These are phyloP conservation scores for Takifugu ocellatus DNA, from an alignment of 2,797 vertebrate species.

Conservation along the genomic window DNA sequence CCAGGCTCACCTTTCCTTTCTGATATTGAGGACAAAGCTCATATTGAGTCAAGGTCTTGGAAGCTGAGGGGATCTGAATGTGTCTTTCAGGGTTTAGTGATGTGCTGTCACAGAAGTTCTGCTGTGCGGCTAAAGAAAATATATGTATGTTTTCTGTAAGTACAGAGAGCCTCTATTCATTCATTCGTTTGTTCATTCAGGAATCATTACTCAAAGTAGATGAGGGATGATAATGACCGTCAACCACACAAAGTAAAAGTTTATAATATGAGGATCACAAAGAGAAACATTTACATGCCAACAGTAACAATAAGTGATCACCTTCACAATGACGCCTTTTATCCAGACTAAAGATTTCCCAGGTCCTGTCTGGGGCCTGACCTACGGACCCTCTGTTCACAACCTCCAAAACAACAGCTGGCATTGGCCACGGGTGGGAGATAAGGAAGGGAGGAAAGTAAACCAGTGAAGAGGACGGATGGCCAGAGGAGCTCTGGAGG, in stretches of 20 bases:
- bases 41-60: conserved; percentile 50
- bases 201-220: no score
- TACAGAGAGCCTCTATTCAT: conserved; percentile 19
- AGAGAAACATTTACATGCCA: not conserved
- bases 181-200: not conserved
- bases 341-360: conserved; percentile 21
- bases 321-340: conserved; percentile 52
- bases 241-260: no score
- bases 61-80: conserved; percentile 10
- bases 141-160: conserved; percentile 11
- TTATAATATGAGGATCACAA: no score
- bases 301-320: no score
- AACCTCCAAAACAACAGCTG: conserved; percentile 77
- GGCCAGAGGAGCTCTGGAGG: conserved; percentile 1
- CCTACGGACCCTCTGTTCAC: conserved; percentile 51
- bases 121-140: conserved; percentile 25
- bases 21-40: conserved; percentile 56
- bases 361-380: conserved; percentile 62
- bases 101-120: conserved; percentile 8
- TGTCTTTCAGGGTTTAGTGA: conserved; percentile 19
- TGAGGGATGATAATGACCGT: no score
- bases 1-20: conserved; percentile 45
- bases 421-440: conserved; percentile 15
- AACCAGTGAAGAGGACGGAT: conserved; percentile 11
- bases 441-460: conserved; percentile 1